Percentiles rank a stretch among this genome's conserved stretches.
phyloP scores from a whole-genome alignment of 2,113 vertebrate species.

The Anolis sagrei region DNA sequence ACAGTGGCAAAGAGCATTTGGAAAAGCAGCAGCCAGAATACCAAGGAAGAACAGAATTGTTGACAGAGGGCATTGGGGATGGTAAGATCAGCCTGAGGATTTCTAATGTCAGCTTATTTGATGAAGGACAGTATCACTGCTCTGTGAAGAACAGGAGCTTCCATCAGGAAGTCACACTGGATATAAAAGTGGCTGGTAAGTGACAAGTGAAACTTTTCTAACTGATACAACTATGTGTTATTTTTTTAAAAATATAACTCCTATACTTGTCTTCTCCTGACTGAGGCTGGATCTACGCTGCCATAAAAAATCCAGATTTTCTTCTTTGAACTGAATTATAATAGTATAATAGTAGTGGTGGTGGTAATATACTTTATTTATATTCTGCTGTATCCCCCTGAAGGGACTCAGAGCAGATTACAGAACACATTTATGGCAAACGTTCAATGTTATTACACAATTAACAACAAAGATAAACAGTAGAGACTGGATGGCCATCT shows the following conservation, averaged over 20 bases:
- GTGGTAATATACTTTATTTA: too few relatives aligned
- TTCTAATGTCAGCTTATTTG: slow-evolving; percentile 29
- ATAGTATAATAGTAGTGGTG: too few relatives aligned
- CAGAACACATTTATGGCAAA: too few relatives aligned
- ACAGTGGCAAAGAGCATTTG: slow-evolving; percentile 11
- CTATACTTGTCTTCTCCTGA: neutral
- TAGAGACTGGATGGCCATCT: too few relatives aligned
- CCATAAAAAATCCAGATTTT: too few relatives aligned
- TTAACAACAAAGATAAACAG: too few relatives aligned
- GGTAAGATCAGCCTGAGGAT: slow-evolving; percentile 56
- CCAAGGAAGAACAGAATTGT: slow-evolving; percentile 56
- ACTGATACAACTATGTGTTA: neutral
- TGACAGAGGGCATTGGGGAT: slow-evolving; percentile 21
- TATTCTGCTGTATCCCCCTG: too few relatives aligned
- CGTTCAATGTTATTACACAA: too few relatives aligned
- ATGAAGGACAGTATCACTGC: slow-evolving; percentile 61
- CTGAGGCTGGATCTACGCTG: too few relatives aligned
- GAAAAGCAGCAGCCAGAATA: slow-evolving; percentile 63
- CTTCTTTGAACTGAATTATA: too few relatives aligned
- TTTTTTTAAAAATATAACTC: neutral
- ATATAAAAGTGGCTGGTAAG: slow-evolving; percentile 53
- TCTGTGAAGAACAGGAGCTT: slow-evolving; percentile 61
- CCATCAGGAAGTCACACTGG: slow-evolving; percentile 41
- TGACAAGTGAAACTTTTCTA: neutral
- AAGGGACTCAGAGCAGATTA: too few relatives aligned